Evolutionary conservation across 2,113 vertebrate genomes (phyloP), one percentile per base, ranked within the genome.

Genomic region (Thunnus thynnus): DNA sequence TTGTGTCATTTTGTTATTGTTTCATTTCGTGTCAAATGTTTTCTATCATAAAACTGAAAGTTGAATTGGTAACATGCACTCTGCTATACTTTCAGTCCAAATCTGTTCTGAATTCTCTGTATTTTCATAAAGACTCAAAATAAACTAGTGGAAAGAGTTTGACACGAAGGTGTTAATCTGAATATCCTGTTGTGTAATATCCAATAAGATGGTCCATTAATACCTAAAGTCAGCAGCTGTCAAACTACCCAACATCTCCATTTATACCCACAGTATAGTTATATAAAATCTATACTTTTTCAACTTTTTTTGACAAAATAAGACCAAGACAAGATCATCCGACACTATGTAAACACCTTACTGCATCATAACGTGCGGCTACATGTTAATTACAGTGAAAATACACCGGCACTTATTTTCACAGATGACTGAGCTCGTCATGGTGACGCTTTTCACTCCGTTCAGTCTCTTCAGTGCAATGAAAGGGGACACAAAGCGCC

Each of bases 381-480:
- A 92, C 87, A 84, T 89, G 88, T 94, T 94, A 87, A 95, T 94
- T 92, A 94, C 82, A 58, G 84, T 64, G 86, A 86, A 90, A 81
- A 84, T 83, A 86, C 88, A 82, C 72, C 70, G 82, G 84, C 91
- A 25, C 90, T 95, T 86, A 92, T 94, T 95, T 95, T 94, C 88
- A 89, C 93, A 91, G 93, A 96, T 96, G 95, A 95, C 88, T 95
- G 94, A 83, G 86, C 87, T 92, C 1, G 90, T 95, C 93, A 93
- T 95, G 93, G 89, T 22, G 91, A 91, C 84, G 87, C 80, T 92
- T 93, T 93, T 95, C 92, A 90, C 84, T 80, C 88, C 85, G 89
- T 67, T 94, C 93, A 82, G 91, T 85, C 90, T 70, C 80, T 83
- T 88, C 90, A 93, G 72, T 64, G 87, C 77, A 80, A 88, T 85